phyloP scores from a whole-genome alignment of 2,797 vertebrate genomes.

The Hydrolagus colliei region DNA sequence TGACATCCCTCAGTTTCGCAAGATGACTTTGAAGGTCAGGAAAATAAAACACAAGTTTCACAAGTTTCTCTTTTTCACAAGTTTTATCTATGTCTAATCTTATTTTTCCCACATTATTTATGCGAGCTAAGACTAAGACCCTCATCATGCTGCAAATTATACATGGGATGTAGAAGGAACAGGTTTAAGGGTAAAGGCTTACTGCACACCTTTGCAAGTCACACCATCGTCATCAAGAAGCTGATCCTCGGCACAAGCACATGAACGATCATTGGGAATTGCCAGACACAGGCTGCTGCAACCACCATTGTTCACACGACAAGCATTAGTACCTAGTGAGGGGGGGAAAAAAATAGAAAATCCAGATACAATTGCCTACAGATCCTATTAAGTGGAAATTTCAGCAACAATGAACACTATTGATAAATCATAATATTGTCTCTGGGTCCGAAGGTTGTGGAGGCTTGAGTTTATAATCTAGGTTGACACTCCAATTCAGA shows the following conservation, averaged over 20 bases:
- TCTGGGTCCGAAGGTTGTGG: neutral
- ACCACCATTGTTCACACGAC: slow-evolving; percentile 83
- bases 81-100: too few relatives aligned
- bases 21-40: too few relatives aligned
- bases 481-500: too few relatives aligned
- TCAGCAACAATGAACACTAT: neutral
- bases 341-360: neutral
- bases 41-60: too few relatives aligned
- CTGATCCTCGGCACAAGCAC: slow-evolving; percentile 89
- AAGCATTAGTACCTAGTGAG: slow-evolving; percentile 74
- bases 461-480: too few relatives aligned
- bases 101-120: too few relatives aligned
- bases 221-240: slow-evolving; percentile 71
- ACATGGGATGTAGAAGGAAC: too few relatives aligned
- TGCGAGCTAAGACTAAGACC: too few relatives aligned
- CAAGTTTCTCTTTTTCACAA: too few relatives aligned
- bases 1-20: too few relatives aligned
- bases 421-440: too few relatives aligned
- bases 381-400: neutral
- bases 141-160: too few relatives aligned
- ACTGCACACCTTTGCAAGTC: slow-evolving; percentile 78
- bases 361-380: neutral
- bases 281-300: slow-evolving; percentile 92
- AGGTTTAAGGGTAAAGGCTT: neutral
- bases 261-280: slow-evolving; percentile 74